Evolutionary conservation across 1,140 invertebrate species (phyloP).

Genomic region (Hypothenemus hampei): DNA sequence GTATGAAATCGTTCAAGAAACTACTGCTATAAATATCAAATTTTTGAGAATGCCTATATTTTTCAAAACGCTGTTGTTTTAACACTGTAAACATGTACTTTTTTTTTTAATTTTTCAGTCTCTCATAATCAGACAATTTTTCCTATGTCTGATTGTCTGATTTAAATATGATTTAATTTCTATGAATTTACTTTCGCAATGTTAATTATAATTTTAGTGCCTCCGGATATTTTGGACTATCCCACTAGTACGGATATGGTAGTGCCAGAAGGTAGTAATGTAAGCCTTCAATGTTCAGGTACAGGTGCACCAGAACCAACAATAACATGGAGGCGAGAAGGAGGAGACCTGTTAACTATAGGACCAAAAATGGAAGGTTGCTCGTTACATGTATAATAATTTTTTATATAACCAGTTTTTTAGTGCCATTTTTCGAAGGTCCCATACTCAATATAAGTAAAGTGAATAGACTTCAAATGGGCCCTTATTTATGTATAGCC

Average conservation of each 20-base stretch:
- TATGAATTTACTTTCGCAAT: not conserved
- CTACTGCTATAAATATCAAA: no score
- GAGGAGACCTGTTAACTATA: conserved; percentile 57
- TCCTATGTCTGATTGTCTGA: no score
- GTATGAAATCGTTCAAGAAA: no score
- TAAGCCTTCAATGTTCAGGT: conserved; percentile 75
- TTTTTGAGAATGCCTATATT: no score
- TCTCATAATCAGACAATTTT: no score
- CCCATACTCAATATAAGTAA: conserved; percentile 70
- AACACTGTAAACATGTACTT: no score
- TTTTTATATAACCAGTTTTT: conserved; percentile 36
- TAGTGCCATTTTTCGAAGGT: conserved; percentile 66
- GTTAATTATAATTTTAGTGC: conserved; percentile 58
- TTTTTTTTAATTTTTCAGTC: no score
- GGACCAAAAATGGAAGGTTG: conserved; percentile 50
- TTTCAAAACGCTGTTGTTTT: no score
- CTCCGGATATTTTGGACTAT: conserved; percentile 80
- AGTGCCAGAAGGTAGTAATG: conserved; percentile 76
- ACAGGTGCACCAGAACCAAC: conserved; percentile 78
- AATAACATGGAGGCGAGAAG: conserved; percentile 80
- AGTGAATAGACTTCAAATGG: conserved; percentile 84
- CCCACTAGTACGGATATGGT: conserved; percentile 83
- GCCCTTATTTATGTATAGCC: conserved; percentile 84
- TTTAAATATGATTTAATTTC: not conserved
- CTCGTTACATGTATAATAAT: not conserved